Evolutionary conservation across 2,888 invertebrate genomes (phyloP), one percentile per base, ranked within the genome.

Genomic region (Troides helena): DNA sequence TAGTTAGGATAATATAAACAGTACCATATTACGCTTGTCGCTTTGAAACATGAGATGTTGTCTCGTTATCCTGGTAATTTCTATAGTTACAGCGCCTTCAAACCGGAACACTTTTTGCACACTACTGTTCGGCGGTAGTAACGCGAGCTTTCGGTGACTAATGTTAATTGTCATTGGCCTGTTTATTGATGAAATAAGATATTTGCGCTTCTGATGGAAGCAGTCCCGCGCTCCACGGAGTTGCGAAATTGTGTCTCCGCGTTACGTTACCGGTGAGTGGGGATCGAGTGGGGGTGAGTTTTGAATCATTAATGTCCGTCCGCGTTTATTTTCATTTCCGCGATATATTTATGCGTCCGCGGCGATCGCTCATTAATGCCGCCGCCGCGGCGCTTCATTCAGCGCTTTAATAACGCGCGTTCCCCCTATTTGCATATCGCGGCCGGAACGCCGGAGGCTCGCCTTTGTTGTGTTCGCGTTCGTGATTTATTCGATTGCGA

Each of bases 231-330:
- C 30, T 17, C 50, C 39, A n/a, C 43, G 23, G 59, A 66, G 67
- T 62, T 58, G 60, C 57, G 58, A 58, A 46, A 65, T 64, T 64
- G 70, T 66, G 63, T 65, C 53, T 60, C 53, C 39, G 60, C 64
- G 25, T 56, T 39, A 64, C 64, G 58, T 64, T 64, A 68, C 30
- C 2, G 30, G 3, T 30, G 30, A 18, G 50, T 57, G 68, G 60
- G 71, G 39, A 39, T 7, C 39, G 56, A 58, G 21, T 50, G 66
- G 69, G 39, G 14, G 62, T 61, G 50, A 67, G 68, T 65, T 62
- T 59, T 70, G 72, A 74, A 79, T 83, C 82, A 82, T 84, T 83
- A 84, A 81, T 80, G 81, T 80, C 80, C 63, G 68, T 17, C 56
- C 64, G 64, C 39, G 56, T 59, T 69, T 60, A 65, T 69, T 65